Percentiles rank a stretch among this genome's conserved stretches.
Evolutionary conservation across 2,888 invertebrate species (phyloP).

Genomic region (Elegia similella): DNA sequence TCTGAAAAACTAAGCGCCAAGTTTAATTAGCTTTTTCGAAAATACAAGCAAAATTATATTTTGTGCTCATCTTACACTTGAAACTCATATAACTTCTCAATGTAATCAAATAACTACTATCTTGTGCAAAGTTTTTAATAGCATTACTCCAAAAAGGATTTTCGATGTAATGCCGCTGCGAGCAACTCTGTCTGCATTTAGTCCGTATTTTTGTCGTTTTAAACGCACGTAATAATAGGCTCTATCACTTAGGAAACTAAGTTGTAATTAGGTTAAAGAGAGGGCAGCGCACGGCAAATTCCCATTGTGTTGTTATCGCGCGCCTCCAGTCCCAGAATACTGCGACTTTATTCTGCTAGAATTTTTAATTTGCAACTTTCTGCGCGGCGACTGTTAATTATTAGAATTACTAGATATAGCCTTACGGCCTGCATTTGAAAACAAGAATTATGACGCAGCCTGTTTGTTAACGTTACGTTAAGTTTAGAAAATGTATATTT

Average conservation of each 20-base stretch:
- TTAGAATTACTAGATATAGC: constrained; percentile 7
- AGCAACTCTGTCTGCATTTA: constrained; percentile 12
- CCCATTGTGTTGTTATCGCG: constrained; percentile 74
- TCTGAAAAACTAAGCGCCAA: too few relatives aligned
- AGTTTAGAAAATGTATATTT: too few relatives aligned
- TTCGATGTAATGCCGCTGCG: constrained; percentile 7
- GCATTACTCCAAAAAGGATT: constrained; percentile 5
- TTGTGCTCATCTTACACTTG: not conserved
- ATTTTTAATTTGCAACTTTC: constrained; percentile 66
- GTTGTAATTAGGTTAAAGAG: constrained; percentile 61
- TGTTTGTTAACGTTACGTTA: too few relatives aligned
- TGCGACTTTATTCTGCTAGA: constrained; percentile 72
- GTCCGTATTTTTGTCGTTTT: constrained; percentile 3
- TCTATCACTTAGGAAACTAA: constrained; percentile 30
- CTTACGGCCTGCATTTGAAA: not conserved
- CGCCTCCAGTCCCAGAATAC: constrained; percentile 58
- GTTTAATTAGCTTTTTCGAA: too few relatives aligned
- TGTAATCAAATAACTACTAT: not conserved
- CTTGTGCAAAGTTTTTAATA: constrained; percentile 1
- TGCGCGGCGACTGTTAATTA: constrained; percentile 21
- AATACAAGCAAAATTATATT: too few relatives aligned
- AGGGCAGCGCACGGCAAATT: constrained; percentile 64
- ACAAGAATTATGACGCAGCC: too few relatives aligned
- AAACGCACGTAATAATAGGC: constrained; percentile 14
- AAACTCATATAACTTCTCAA: not conserved